Percentiles rank a stretch among this genome's conserved stretches.
Evolutionary conservation across 2,888 invertebrate genomes (phyloP).

Genomic region (Epirrhoe tristata): DNA sequence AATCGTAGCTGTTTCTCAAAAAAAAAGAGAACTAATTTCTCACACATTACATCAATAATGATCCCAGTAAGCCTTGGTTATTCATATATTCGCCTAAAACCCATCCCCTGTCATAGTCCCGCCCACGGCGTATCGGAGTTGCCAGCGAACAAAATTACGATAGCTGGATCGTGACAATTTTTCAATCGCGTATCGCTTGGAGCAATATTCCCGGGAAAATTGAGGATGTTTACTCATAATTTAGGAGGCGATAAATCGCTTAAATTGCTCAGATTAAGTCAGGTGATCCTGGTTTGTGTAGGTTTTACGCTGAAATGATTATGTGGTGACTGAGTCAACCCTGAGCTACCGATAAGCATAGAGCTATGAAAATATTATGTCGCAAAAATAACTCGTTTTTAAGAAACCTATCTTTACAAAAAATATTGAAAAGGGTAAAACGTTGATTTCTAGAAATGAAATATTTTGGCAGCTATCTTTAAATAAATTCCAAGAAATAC

Average conservation of each 20-base stretch:
- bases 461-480: background rate
- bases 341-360: background rate
- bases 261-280: conserved; percentile 36
- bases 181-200: conserved; percentile 74
- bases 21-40: background rate
- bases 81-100: conserved; percentile 24
- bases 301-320: conserved; percentile 16
- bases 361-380: background rate
- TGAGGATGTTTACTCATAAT: conserved; percentile 70
- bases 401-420: background rate
- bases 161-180: conserved; percentile 73
- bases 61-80: background rate
- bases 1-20: background rate
- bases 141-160: conserved; percentile 71
- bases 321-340: background rate
- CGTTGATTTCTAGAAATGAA: background rate
- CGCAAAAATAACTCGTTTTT: background rate
- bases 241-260: conserved; percentile 56
- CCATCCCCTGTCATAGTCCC: conserved; percentile 49
- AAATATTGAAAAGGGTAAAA: background rate
- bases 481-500: background rate
- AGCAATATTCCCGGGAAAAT: conserved; percentile 67
- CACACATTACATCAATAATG: conserved; percentile 1
- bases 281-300: conserved; percentile 29
- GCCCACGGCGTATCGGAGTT: conserved; percentile 49